A percentile compares a stretch with the other conserved stretches of the same genome.
phyloP scores from a whole-genome alignment of 2,797 vertebrate genomes.

The Chrosomus eos region DNA sequence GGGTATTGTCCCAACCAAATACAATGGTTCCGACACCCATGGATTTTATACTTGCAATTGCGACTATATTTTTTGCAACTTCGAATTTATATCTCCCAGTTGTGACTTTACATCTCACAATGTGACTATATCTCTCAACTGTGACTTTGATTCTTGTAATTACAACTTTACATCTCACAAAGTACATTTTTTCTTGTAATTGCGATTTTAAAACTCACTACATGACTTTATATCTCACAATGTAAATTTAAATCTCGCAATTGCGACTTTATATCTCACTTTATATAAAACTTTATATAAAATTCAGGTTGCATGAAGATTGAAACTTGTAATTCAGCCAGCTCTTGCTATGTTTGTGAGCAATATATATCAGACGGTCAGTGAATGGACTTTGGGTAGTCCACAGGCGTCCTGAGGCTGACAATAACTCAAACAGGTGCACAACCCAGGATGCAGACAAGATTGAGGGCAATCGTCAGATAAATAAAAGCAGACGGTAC shows the following conservation, averaged over 20 bases:
- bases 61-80: neutral
- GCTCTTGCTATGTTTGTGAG: neutral
- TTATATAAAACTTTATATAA: no score
- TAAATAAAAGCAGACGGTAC: slow-evolving; percentile 34
- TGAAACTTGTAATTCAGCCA: neutral
- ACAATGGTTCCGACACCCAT: no score
- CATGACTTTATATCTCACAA: no score
- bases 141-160: no score
- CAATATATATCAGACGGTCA: neutral
- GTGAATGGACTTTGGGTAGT: neutral
- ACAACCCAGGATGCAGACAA: slow-evolving; percentile 12
- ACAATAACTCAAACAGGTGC: slow-evolving; percentile 14
- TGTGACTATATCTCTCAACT: no score
- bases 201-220: no score
- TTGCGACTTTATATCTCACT: neutral
- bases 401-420: neutral
- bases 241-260: no score
- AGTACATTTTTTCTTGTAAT: no score
- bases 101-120: neutral
- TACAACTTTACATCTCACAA: no score
- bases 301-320: neutral
- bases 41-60: neutral
- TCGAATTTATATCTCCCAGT: neutral
- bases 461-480: neutral
- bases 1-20: no score